Conservation (phyloP, 2,888 invertebrate species). For the Hydriomena furcata region DNA sequence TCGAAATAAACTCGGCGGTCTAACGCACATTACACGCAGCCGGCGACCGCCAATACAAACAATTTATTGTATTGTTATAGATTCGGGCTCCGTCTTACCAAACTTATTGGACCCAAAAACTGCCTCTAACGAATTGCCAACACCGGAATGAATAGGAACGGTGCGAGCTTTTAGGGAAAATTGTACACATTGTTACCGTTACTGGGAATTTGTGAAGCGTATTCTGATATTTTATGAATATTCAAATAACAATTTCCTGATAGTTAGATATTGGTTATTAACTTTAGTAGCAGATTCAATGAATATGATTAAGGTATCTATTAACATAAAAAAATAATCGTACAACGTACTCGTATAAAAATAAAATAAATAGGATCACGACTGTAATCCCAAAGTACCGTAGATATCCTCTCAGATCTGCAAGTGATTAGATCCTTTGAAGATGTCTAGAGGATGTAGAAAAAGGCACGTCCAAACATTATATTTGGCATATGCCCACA, state of each 20-base stretch:
- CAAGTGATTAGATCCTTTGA: no score
- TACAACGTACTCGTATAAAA: no score
- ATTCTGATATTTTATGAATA: neutral
- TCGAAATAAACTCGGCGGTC: conserved; percentile 64
- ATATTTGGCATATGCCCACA: no score
- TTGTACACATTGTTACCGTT: conserved; percentile 14
- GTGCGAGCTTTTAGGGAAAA: conserved; percentile 21
- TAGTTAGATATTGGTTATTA: no score
- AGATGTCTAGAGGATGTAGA: no score
- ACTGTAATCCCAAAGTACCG: no score
- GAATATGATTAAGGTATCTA: no score
- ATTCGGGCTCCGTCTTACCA: conserved; percentile 57
- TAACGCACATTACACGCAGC: conserved; percentile 69
- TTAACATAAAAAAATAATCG: no score
- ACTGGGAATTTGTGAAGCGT: neutral
- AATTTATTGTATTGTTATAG: conserved; percentile 76
- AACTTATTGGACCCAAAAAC: conserved; percentile 57
- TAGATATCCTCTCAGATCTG: no score
- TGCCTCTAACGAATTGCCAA: conserved; percentile 42
- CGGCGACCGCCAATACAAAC: conserved; percentile 63
- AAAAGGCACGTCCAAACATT: no score
- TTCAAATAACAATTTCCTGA: neutral
- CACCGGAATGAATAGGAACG: conserved; percentile 41
- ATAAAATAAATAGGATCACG: no score
- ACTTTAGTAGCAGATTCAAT: no score